These are phyloP conservation scores for Ephestia elutella DNA, from an alignment of 1,140 invertebrate genomes.

Conservation along the genomic window DNA sequence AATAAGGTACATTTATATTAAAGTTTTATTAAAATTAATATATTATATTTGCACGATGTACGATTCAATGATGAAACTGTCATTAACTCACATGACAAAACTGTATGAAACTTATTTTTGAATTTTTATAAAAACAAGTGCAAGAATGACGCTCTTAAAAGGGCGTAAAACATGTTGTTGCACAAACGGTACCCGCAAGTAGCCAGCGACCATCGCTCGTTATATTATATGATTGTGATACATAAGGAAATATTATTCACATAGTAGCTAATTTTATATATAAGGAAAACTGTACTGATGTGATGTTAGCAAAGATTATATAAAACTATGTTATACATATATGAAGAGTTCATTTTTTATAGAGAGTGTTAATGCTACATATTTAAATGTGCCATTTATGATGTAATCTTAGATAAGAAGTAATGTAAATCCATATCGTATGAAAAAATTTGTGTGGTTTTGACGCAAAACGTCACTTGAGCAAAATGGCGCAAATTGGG, in stretches of 20 bases:
- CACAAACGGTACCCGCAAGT: neutral
- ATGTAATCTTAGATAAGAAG: slow-evolving; percentile 42
- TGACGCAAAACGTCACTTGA: neutral
- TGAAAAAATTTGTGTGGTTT: neutral
- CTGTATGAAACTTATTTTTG: neutral
- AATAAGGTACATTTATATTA: too few species aligned
- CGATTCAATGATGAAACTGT: too few species aligned
- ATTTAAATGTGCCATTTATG: slow-evolving; percentile 62
- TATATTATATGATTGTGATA: slow-evolving; percentile 36
- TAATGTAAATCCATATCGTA: slow-evolving; percentile 16
- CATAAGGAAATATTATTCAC: slow-evolving; percentile 27
- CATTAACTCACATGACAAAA: neutral
- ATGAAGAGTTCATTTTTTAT: slow-evolving; percentile 41
- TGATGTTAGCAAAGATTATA: slow-evolving; percentile 62
- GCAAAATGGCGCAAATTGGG: neutral
- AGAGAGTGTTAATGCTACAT: slow-evolving; percentile 55
- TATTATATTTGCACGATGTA: neutral
- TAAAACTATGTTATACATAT: slow-evolving; percentile 36
- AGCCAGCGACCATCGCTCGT: slow-evolving; percentile 8
- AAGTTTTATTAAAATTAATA: too few species aligned
- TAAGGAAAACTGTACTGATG: slow-evolving; percentile 54
- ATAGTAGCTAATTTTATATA: slow-evolving; percentile 31
- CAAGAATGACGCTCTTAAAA: too few species aligned
- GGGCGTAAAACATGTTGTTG: neutral
- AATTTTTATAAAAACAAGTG: neutral